Conservation (phyloP, 2,888 invertebrate genomes). For the Enchytraeus crypticus region DNA sequence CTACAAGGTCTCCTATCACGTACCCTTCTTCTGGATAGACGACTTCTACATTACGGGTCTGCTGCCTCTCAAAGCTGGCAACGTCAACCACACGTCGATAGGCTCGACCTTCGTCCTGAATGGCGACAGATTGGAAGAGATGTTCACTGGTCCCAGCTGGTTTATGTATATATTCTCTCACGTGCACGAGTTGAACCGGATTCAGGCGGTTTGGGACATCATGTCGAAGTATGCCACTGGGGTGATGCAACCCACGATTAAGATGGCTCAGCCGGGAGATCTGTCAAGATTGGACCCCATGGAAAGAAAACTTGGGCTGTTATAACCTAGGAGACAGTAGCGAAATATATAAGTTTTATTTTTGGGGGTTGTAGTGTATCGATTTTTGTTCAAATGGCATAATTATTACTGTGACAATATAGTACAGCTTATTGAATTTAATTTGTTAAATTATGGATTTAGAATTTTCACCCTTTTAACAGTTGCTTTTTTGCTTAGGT, state of each 20-base stretch:
- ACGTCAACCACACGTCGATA: conserved; percentile 35
- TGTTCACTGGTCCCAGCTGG: conserved; percentile 36
- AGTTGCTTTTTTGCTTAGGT: too few species aligned
- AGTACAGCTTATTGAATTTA: too few species aligned
- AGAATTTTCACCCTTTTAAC: too few species aligned
- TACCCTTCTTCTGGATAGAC: conserved; percentile 69
- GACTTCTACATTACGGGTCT: conserved; percentile 69
- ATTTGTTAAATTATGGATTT: too few species aligned
- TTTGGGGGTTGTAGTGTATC: too few species aligned
- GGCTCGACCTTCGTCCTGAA: conserved; percentile 43
- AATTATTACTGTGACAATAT: too few species aligned
- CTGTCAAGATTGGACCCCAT: too few species aligned
- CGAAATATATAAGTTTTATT: too few species aligned
- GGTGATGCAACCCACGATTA: conserved; percentile 8
- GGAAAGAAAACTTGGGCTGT: too few species aligned
- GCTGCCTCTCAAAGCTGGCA: conserved; percentile 16
- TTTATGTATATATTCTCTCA: conserved; percentile 40
- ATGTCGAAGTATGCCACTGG: conserved; percentile 24
- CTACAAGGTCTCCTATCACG: conserved; percentile 55
- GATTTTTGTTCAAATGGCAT: too few species aligned
- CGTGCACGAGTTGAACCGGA: conserved; percentile 37
- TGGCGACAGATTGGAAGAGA: conserved; percentile 33
- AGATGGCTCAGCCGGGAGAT: conserved; percentile 21
- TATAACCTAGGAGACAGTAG: too few species aligned
- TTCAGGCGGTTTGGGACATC: conserved; percentile 37